A percentile compares a stretch with the other conserved stretches of the same genome.
phyloP scores from a whole-genome alignment of 2,113 vertebrate genomes.

The Suricata suricatta region DNA sequence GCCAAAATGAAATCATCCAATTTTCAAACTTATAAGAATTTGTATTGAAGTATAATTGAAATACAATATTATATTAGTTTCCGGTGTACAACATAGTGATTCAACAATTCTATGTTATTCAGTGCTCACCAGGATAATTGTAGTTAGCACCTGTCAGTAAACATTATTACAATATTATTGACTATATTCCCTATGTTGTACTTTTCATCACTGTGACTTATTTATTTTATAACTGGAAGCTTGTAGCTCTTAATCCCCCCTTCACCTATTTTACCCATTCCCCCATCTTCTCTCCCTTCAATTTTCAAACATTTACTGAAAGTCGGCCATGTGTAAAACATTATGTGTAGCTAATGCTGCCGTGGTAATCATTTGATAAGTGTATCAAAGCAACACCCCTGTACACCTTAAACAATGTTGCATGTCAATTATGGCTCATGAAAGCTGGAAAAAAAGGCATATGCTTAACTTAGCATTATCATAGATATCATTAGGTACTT shows the following conservation, averaged over 20 bases:
- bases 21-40: conserved; percentile 22
- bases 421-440: neutral
- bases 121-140: neutral
- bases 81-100: neutral
- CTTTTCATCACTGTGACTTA: neutral
- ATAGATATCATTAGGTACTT: neutral
- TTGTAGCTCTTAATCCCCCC: neutral
- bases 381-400: neutral
- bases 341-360: neutral
- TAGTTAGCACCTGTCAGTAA: neutral
- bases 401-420: neutral
- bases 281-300: neutral
- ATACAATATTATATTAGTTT: neutral
- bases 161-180: neutral
- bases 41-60: neutral
- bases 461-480: conserved; percentile 33
- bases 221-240: neutral
- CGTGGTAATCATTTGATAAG: neutral
- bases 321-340: neutral
- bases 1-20: conserved; percentile 25
- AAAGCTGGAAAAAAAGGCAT: neutral
- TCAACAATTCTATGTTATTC: neutral
- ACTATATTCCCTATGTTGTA: neutral
- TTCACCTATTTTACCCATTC: neutral
- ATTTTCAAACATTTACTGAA: conserved; percentile 47